phyloP scores from a whole-genome alignment of 2,113 vertebrate species.

The Xenus cinereus region DNA sequence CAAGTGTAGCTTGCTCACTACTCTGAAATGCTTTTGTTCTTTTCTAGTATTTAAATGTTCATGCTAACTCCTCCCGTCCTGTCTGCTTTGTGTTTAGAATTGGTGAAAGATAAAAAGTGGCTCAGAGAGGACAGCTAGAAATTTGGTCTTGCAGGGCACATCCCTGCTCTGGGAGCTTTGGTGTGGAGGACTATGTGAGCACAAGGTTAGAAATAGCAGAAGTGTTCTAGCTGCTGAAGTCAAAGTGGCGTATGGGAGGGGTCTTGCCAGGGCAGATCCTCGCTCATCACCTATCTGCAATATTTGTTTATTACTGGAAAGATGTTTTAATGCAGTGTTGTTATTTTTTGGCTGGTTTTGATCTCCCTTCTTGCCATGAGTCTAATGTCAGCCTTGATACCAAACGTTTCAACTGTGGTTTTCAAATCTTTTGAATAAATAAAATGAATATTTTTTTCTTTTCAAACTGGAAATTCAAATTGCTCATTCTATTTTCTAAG shows the following conservation, averaged over 20 bases:
- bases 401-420: not conserved
- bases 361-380: not conserved
- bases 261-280: not conserved
- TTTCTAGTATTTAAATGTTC: not conserved
- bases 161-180: not conserved
- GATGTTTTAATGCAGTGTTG: not conserved
- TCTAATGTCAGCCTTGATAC: not conserved
- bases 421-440: not conserved
- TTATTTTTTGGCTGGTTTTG: not conserved
- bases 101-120: not conserved
- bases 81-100: slow-evolving; percentile 2
- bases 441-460: not conserved
- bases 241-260: not conserved
- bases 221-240: not conserved
- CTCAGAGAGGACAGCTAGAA: not conserved
- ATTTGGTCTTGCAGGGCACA: not conserved
- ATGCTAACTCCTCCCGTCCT: not conserved
- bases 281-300: not conserved
- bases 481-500: not conserved
- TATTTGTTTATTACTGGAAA: not conserved
- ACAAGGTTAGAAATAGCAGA: not conserved
- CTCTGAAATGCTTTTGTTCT: slow-evolving; percentile 7
- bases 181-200: not conserved
- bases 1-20: not conserved
- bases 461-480: not conserved